phyloP scores from a whole-genome alignment of 2,888 invertebrate species.

The Oeneis ivallda region DNA sequence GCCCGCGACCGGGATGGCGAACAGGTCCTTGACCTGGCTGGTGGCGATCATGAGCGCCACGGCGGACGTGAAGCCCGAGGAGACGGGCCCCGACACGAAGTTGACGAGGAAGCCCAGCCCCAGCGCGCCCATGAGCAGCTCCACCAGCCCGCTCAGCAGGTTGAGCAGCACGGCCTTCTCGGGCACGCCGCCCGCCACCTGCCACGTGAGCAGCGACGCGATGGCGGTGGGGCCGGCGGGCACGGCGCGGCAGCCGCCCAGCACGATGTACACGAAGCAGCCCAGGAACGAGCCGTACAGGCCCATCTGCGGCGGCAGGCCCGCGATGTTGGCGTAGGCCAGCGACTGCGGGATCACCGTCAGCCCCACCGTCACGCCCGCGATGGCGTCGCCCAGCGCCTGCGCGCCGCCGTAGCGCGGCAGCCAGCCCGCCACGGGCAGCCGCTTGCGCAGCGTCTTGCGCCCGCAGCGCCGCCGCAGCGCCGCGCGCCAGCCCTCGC shows the following conservation, averaged over 20 bases:
- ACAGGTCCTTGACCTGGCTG: constrained; percentile 92
- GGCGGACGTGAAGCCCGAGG: constrained; percentile 94
- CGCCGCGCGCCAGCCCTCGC: constrained; percentile 64
- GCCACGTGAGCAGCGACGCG: constrained; percentile 91
- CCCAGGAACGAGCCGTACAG: constrained; percentile 97
- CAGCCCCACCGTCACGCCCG: constrained; percentile 95
- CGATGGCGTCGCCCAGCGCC: constrained; percentile 93
- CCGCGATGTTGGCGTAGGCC: constrained; percentile 90
- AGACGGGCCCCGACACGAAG: constrained; percentile 94
- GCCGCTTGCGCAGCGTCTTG: constrained; percentile 86
- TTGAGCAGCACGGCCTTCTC: constrained; percentile 89
- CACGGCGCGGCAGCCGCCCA: constrained; percentile 96
- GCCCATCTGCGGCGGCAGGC: constrained; percentile 92
- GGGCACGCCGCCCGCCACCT: constrained; percentile 85
- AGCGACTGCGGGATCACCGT: constrained; percentile 96
- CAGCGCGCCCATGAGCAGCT: constrained; percentile 90
- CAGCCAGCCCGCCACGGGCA: constrained; percentile 90
- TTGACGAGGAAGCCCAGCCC: constrained; percentile 93
- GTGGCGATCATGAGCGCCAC: constrained; percentile 94
- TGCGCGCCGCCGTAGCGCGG: constrained; percentile 87
- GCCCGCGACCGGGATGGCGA: constrained; percentile 87
- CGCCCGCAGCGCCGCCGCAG: constrained; percentile 83
- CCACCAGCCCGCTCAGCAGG: constrained; percentile 87
- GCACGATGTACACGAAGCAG: constrained; percentile 93
- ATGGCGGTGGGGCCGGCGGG: constrained; percentile 97